These are phyloP conservation scores for Bolinopsis microptera DNA, from an alignment of 37 sponge, comb jelly and placozoan species.

Conservation along the genomic window DNA sequence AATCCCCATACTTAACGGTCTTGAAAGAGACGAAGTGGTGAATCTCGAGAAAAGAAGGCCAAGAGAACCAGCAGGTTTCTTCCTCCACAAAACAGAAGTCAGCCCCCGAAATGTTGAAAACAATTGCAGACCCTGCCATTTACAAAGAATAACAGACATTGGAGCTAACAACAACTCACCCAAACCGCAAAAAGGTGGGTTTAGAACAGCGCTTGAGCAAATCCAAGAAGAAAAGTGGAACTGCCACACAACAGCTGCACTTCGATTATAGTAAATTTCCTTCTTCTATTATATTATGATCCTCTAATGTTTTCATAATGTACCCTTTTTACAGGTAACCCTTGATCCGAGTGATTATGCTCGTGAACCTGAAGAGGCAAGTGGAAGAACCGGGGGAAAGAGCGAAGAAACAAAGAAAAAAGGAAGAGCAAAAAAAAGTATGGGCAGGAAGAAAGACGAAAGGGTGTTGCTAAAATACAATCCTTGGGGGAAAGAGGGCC, in stretches of 20 bases:
- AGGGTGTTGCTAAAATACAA: conserved; percentile 26
- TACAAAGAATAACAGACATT: neutral
- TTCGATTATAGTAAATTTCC: no score
- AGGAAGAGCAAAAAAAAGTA: neutral
- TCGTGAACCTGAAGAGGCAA: conserved; percentile 45
- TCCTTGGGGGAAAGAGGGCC: conserved; percentile 54
- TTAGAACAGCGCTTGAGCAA: no score
- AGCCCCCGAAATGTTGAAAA: neutral
- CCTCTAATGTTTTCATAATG: no score
- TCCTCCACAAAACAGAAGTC: no score
- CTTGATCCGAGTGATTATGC: conserved; percentile 47
- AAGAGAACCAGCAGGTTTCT: neutral
- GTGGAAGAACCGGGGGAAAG: conserved; percentile 6
- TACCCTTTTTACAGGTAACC: no score
- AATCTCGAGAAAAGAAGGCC: neutral
- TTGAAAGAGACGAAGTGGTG: conserved; percentile 53
- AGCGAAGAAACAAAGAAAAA: neutral
- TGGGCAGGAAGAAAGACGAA: conserved; percentile 8
- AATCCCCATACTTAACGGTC: conserved; percentile 34
- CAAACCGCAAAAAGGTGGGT: neutral
- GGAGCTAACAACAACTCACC: neutral
- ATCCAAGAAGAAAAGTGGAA: no score
- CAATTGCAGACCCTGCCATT: neutral
- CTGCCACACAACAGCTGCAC: no score
- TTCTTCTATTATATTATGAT: no score